Evolutionary conservation across 2,888 invertebrate species (phyloP).

Genomic region (Amorpha juglandis): DNA sequence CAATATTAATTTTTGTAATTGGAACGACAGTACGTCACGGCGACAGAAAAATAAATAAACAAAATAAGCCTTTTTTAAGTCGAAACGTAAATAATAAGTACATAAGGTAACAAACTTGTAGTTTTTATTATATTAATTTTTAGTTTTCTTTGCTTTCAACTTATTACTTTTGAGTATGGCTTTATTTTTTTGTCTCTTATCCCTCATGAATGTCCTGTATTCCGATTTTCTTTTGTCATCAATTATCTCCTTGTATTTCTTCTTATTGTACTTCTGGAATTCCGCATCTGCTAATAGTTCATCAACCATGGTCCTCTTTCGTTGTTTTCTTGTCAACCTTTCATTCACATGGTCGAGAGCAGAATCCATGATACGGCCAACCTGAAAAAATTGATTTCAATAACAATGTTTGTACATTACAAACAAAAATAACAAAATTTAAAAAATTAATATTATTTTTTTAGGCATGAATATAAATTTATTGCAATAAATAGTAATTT

Average conservation of each 20-base stretch:
- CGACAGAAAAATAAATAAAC: too few species aligned
- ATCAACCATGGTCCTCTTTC: constrained; percentile 96
- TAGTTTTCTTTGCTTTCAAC: constrained; percentile 56
- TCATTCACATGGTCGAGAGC: constrained; percentile 94
- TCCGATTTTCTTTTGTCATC: constrained; percentile 88
- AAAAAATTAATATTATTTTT: too few species aligned
- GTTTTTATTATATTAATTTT: constrained; percentile 20
- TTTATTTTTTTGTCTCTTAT: constrained; percentile 88
- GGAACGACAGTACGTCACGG: too few species aligned
- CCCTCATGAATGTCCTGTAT: constrained; percentile 89
- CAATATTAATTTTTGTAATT: too few species aligned
- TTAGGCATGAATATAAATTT: too few species aligned
- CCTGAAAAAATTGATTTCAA: constrained; percentile 65
- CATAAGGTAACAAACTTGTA: too few species aligned
- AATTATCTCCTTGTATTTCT: constrained; percentile 91
- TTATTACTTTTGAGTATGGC: constrained; percentile 71
- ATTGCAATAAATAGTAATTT: too few species aligned
- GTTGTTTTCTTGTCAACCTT: constrained; percentile 92
- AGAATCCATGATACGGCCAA: constrained; percentile 92
- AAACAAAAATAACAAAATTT: too few species aligned
- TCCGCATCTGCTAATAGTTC: constrained; percentile 95
- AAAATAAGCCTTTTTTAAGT: too few species aligned
- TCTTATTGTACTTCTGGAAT: constrained; percentile 91
- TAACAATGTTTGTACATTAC: neutral
- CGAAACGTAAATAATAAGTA: too few species aligned